Base-by-base conservation (phyloP, 2,113 vertebrate genomes). In the Callithrix jacchus region DNA sequence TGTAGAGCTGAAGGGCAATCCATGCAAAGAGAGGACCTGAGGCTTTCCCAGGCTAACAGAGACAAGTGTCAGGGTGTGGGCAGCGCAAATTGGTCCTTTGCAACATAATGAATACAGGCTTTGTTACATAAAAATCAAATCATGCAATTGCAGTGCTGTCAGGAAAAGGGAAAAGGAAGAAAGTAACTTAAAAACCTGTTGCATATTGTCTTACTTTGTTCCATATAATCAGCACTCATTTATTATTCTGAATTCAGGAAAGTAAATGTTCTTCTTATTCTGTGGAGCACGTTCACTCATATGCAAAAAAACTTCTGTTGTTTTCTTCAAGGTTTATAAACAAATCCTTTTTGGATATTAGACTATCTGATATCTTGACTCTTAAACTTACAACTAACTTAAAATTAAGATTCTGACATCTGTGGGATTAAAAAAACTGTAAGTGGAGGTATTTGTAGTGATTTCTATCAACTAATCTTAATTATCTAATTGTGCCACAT, bases 261-360 rank as follows among this genome's bases (percentile, higher is more conserved):
- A 89, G 7, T 74, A 76, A 87, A 90, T 35, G 2, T 27, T 4
- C 2, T 74, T 94, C 37, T 86, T 49, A 42, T 86, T 92, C 21
- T 87, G 45, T 73, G 45, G 3, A 42, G 0, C 30, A 40, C 58
- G 4, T 47, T 49, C 49, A 81, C 2, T 76, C 32, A 96, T 16
- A 85, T 23, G 8, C 7, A 56, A 64, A 64, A 64, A 61, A 56
- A 42, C 0, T 30, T 45, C 47, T 8, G 3, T 37, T 74, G n/a
- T 87, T 83, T 94, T 87, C 70, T 66, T 94, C 20, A 3, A 56
- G 8, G 77, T 87, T 96, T 68, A 95, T 45, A 21, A 17, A 76
- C 93, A 54, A 3, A 30, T 58, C 8, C 0, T 45, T 58, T 85
- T 68, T 5, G 52, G 64, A 76, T 84, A 73, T 45, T 32, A 40